Evolutionary conservation across 2,888 invertebrate genomes (phyloP), one percentile per base, ranked within the genome.

Genomic region (Eupithecia dodoneata): DNA sequence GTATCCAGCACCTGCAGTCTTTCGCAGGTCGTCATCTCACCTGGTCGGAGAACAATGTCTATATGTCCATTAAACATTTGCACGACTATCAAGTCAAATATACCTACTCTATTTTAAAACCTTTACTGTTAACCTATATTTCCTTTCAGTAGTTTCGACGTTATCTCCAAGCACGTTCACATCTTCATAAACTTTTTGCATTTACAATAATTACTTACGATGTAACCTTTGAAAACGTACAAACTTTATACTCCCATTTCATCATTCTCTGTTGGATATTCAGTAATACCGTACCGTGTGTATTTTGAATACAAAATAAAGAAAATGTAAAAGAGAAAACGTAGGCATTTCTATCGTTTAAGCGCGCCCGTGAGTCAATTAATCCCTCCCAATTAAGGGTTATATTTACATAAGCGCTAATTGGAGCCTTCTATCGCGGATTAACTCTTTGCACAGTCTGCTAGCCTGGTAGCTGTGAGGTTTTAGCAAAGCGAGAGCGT

Each of bases 331-430:
- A 30, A 63, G 63, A 63, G 18, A 30, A 30, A 30, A 63, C 63
- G 63, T 18, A 3, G 63, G 10, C n/a, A 63, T 30, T 63, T 63
- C 3, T 59, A 59, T 59, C 59, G 67, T 67, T 67, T 67, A 44
- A 67, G 45, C 67, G 9, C 70, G 70, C 67, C n/a, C 47, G 70
- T 66, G 49, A 76, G 71, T 85, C 89, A 84, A 91, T 92, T 90
- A 90, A 89, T 87, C 89, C 85, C 81, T 78, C 74, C 73, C 92
- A 91, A 93, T 93, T 92, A 91, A 89, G 84, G 87, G 85, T 80
- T 91, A 89, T 93, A 89, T 93, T 93, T 93, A 89, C 83, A 88
- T 89, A 86, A 86, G 87, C 83, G 81, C 88, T 93, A 92, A 92
- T 92, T 91, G 91, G 91, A 85, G 85, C 85, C 87, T 85, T 63